Conservation (phyloP, 2,888 invertebrate species). For the Drosophila maculinotata region DNA sequence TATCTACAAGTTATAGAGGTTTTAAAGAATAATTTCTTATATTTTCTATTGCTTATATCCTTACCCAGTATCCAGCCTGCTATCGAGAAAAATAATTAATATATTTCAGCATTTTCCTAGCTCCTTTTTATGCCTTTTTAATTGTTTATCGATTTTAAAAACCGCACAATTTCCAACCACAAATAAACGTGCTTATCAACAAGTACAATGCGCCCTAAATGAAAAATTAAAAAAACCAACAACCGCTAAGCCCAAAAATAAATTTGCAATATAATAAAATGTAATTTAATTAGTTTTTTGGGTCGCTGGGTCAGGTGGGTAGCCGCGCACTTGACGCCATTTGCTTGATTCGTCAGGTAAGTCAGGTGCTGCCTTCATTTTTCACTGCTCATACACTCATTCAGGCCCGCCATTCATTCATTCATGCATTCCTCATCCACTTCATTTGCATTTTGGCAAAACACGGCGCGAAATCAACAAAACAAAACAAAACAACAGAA, state of each 20-base stretch:
- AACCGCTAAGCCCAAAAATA: slow-evolving; percentile 39
- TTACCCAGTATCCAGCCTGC: no score
- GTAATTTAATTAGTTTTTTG: slow-evolving; percentile 75
- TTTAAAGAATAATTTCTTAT: no score
- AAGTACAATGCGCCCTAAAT: background rate
- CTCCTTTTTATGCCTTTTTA: no score
- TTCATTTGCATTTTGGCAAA: slow-evolving; percentile 70
- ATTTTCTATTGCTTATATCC: no score
- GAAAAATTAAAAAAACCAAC: background rate
- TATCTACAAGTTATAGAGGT: no score
- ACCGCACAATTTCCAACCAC: no score
- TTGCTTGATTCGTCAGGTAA: slow-evolving; percentile 22
- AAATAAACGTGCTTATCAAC: no score
- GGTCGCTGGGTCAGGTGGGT: slow-evolving; percentile 73
- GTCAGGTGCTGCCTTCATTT: slow-evolving; percentile 65
- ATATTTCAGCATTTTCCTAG: no score
- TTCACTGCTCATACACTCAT: slow-evolving; percentile 54
- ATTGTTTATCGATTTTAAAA: no score
- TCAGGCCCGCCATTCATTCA: slow-evolving; percentile 12
- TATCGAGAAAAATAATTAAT: no score
- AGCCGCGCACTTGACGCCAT: no score
- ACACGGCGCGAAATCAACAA: slow-evolving; percentile 44
- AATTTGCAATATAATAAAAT: slow-evolving; percentile 52
- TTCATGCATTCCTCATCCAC: slow-evolving; percentile 48
- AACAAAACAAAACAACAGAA: slow-evolving; percentile 30